phyloP scores from a whole-genome alignment of 2,888 invertebrate species.

The Norana najaformis region DNA sequence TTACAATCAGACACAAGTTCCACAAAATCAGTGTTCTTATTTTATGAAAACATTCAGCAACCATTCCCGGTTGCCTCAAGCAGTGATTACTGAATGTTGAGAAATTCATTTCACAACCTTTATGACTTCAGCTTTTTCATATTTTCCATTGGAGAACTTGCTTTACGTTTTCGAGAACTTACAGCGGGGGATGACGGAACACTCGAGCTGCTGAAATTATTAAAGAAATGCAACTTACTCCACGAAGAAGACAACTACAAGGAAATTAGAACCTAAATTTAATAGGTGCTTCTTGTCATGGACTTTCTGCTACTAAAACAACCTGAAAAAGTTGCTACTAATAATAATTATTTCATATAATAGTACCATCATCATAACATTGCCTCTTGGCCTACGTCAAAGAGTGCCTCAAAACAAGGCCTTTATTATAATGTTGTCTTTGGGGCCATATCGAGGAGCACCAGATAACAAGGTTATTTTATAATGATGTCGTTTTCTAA shows the following conservation, averaged over 20 bases:
- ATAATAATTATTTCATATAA: neutral
- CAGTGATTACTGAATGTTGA: neutral
- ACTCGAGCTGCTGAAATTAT: neutral
- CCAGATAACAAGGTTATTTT: no score
- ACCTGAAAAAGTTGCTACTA: neutral
- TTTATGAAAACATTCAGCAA: neutral
- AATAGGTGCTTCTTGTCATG: neutral
- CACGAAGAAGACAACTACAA: neutral
- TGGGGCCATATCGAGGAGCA: no score
- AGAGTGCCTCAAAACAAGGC: no score
- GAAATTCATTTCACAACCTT: neutral
- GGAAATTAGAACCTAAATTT: neutral
- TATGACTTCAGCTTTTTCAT: neutral
- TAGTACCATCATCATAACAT: no score
- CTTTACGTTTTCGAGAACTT: slow-evolving; percentile 10
- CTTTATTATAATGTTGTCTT: no score
- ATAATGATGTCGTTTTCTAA: no score
- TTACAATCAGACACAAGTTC: neutral
- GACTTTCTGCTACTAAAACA: neutral
- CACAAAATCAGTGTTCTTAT: neutral
- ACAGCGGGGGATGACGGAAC: neutral
- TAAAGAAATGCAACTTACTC: no score
- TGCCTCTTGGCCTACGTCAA: no score
- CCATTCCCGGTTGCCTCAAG: neutral
- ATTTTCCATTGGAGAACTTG: neutral